Conservation (phyloP, 2,113 vertebrate genomes). For the Chunga burmeisteri region DNA sequence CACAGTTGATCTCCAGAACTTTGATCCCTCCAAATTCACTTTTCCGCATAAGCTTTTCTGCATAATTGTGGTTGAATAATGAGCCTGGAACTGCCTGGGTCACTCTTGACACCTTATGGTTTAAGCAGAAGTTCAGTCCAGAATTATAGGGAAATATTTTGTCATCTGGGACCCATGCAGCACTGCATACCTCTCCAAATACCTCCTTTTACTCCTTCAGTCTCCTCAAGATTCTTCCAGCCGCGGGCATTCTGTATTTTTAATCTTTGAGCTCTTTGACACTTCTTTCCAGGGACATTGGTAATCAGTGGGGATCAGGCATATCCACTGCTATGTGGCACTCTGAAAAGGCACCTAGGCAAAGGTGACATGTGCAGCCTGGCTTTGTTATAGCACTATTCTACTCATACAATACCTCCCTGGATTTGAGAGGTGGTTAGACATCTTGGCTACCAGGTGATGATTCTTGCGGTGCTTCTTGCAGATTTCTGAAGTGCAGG, state of each 20-base stretch:
- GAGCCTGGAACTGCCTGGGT: background rate
- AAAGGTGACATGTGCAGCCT: background rate
- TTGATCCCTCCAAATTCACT: background rate
- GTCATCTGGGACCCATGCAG: background rate
- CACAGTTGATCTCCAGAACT: background rate
- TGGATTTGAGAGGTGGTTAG: background rate
- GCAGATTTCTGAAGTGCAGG: background rate
- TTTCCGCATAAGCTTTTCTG: background rate
- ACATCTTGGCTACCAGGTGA: background rate
- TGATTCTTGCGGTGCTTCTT: background rate
- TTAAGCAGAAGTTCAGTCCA: background rate
- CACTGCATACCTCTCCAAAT: background rate
- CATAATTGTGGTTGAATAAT: background rate
- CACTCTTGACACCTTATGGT: background rate
- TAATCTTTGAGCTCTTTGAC: background rate
- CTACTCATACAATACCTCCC: fast-evolving
- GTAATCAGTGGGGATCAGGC: background rate
- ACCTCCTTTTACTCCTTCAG: background rate
- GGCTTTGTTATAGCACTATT: background rate
- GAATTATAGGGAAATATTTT: background rate
- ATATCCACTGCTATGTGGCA: background rate
- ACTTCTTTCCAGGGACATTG: background rate
- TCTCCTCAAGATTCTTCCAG: background rate
- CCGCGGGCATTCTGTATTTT: background rate
- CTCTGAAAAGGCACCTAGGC: background rate